Evolutionary conservation across 2,797 vertebrate genomes (phyloP).

Genomic region (Sebastes diaconus): DNA sequence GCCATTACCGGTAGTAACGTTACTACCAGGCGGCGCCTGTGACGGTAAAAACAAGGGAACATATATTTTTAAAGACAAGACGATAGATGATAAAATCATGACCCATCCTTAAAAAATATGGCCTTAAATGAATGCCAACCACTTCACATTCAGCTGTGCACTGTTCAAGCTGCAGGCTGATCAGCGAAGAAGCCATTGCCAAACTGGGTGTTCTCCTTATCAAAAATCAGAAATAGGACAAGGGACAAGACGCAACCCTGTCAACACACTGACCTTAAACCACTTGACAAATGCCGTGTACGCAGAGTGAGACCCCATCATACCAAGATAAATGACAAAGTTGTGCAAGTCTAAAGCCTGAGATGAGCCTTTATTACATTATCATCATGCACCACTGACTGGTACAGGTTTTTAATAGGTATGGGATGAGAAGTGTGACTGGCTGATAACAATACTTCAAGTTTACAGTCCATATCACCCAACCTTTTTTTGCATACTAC

Average conservation of each 20-base stretch:
- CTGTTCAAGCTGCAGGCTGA: no score
- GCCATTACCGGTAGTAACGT: no score
- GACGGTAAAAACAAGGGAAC: no score
- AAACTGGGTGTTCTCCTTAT: neutral
- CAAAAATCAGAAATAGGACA: neutral
- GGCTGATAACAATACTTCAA: neutral
- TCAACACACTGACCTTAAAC: constrained; percentile 20
- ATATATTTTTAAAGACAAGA: no score
- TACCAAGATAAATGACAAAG: constrained; percentile 13
- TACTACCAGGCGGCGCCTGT: no score
- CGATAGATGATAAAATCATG: no score
- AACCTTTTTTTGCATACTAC: neutral
- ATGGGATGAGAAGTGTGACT: neutral
- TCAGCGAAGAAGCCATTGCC: no score
- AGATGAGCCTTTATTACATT: constrained; percentile 21
- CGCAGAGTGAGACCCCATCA: neutral
- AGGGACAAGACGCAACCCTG: neutral
- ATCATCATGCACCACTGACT: constrained; percentile 11
- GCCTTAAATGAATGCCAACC: no score
- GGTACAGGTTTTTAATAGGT: constrained; percentile 9
- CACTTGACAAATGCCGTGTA: constrained; percentile 3
- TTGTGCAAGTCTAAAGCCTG: neutral
- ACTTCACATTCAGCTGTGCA: no score
- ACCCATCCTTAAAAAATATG: no score
- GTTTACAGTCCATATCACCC: neutral